Percentiles rank a stretch among this genome's conserved stretches.
Evolutionary conservation across 2,797 vertebrate genomes (phyloP).

Genomic region (Pangasius larnaudii): DNA sequence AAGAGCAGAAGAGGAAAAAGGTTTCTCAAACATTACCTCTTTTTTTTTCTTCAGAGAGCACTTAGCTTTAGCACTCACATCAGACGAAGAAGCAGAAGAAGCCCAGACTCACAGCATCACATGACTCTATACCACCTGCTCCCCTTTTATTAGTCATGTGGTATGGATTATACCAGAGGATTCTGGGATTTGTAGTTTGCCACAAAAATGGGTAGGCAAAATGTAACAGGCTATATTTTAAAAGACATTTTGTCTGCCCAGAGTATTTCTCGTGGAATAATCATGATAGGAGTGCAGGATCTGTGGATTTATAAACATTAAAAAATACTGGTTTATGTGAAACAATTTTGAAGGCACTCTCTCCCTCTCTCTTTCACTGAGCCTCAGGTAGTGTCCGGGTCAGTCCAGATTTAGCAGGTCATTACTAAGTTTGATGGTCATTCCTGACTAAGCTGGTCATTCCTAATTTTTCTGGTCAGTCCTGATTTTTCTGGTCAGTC

Average conservation of each 20-base stretch:
- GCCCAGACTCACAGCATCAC: constrained; percentile 72
- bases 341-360: not conserved
- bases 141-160: constrained; percentile 69
- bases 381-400: not conserved
- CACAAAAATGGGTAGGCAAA: not conserved
- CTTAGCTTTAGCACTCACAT: constrained; percentile 70
- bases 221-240: not conserved
- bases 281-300: not conserved
- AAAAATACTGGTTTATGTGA: not conserved
- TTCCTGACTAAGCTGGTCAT: not conserved
- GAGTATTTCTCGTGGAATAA: not conserved
- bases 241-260: not conserved
- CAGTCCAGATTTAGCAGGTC: no score
- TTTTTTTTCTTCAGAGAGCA: constrained; percentile 67
- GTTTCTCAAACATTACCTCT: constrained; percentile 71
- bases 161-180: constrained; percentile 53
- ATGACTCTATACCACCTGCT: constrained; percentile 75
- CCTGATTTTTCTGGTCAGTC: not conserved
- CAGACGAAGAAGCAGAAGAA: constrained; percentile 66
- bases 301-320: not conserved
- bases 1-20: constrained; percentile 48
- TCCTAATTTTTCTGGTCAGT: not conserved
- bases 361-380: not conserved
- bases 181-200: constrained; percentile 76
- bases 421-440: no score